phyloP scores from a whole-genome alignment of 1,140 invertebrate species.

The Geopemphigus sp. region DNA sequence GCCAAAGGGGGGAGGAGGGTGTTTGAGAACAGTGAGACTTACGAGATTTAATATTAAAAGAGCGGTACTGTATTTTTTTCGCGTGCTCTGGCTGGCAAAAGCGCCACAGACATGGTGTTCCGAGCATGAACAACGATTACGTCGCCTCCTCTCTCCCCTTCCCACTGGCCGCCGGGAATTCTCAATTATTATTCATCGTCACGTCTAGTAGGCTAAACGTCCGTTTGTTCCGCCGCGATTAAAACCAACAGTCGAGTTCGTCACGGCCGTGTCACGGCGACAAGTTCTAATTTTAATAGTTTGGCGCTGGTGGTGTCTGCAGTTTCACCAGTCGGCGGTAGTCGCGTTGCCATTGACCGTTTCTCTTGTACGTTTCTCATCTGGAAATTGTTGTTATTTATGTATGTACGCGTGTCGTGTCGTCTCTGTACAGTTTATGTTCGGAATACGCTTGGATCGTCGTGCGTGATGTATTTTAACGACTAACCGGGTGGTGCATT shows the following conservation, averaged over 20 bases:
- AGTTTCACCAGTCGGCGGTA: too few relatives aligned
- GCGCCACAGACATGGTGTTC: not conserved
- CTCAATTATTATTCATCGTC: conserved; percentile 5
- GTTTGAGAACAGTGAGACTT: not conserved
- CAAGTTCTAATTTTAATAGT: conserved; percentile 16
- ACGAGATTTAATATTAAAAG: not conserved
- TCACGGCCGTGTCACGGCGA: not conserved
- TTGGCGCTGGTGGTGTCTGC: too few relatives aligned
- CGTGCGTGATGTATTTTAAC: too few relatives aligned
- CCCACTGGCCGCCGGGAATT: not conserved
- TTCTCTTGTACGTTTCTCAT: not conserved
- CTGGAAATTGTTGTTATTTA: not conserved
- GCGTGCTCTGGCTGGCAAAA: not conserved
- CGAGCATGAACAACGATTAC: not conserved
- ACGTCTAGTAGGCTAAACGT: too few relatives aligned
- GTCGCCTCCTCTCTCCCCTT: too few relatives aligned
- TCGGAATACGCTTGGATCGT: too few relatives aligned
- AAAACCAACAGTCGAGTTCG: not conserved
- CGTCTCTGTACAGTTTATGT: too few relatives aligned
- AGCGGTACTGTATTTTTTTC: not conserved
- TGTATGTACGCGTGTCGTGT: too few relatives aligned
- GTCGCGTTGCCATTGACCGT: not conserved
- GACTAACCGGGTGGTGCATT: too few relatives aligned
- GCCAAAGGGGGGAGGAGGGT: not conserved
- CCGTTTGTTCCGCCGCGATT: not conserved